phyloP scores from a whole-genome alignment of 2,888 invertebrate genomes.

The Trichogramma dendrolimi region DNA sequence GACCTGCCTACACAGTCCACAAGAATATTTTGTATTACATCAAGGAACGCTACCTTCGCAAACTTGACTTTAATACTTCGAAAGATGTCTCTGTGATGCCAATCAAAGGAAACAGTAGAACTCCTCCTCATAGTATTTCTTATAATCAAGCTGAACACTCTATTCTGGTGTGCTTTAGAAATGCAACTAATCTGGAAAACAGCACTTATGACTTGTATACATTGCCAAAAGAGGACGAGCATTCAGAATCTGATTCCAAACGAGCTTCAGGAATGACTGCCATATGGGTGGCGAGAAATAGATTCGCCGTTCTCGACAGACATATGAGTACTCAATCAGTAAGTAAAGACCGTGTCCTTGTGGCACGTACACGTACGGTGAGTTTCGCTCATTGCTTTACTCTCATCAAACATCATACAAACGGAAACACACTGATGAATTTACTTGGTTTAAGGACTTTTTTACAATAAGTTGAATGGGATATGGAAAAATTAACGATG shows the following conservation, averaged over 20 bases:
- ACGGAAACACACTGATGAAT: too few relatives aligned
- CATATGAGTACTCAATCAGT: slow-evolving; percentile 21
- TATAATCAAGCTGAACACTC: slow-evolving; percentile 97
- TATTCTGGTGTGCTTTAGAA: slow-evolving; percentile 78
- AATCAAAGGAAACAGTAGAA: slow-evolving; percentile 75
- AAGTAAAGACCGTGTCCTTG: slow-evolving; percentile 9
- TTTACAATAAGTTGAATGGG: slow-evolving; percentile 84
- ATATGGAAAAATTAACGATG: slow-evolving; percentile 76
- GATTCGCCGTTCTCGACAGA: slow-evolving; percentile 94
- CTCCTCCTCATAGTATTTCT: slow-evolving; percentile 82
- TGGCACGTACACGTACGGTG: too few relatives aligned
- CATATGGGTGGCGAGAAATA: slow-evolving; percentile 93
- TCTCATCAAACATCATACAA: too few relatives aligned
- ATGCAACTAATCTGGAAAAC: slow-evolving; percentile 75
- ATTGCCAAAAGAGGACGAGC: slow-evolving; percentile 69
- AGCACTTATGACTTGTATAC: slow-evolving; percentile 91
- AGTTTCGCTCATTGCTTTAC: too few relatives aligned
- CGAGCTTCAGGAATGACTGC: slow-evolving; percentile 88
- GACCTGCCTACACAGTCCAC: slow-evolving; percentile 92
- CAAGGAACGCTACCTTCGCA: slow-evolving; percentile 86
- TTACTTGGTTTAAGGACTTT: neutral
- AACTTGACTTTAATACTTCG: slow-evolving; percentile 87
- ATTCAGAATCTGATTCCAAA: slow-evolving; percentile 66
- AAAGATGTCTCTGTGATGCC: slow-evolving; percentile 93
- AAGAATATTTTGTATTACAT: slow-evolving; percentile 93